Percentiles rank a stretch among this genome's conserved stretches.
phyloP scores from a whole-genome alignment of 2,113 vertebrate genomes.

The Zosterops hypoxanthus region DNA sequence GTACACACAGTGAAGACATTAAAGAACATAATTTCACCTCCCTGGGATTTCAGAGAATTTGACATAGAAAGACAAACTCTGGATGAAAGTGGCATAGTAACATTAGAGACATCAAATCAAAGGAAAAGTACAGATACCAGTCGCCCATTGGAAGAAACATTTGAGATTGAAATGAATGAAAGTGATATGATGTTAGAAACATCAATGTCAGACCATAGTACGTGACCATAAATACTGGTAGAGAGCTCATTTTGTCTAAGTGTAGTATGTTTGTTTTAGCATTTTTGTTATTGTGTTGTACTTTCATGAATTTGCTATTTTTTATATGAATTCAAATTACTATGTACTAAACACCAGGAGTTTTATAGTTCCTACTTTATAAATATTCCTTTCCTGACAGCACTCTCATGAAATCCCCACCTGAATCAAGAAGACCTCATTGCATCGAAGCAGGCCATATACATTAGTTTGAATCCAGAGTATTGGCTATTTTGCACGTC shows the following conservation, averaged over 20 bases:
- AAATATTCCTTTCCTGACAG: neutral
- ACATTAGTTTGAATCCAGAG: neutral
- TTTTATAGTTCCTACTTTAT: neutral
- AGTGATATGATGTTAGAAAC: constrained; percentile 98
- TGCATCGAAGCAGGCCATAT: accelerated
- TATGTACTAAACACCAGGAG: neutral
- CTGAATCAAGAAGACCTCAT: neutral
- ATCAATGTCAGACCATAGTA: constrained; percentile 94
- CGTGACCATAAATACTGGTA: constrained; percentile 65
- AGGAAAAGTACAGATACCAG: constrained; percentile 86
- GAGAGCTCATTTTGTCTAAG: neutral
- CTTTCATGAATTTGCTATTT: constrained; percentile 58
- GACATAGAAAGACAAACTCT: constrained; percentile 82
- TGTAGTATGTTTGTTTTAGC: constrained; percentile 32
- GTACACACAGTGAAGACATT: constrained; percentile 89
- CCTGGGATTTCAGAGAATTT: constrained; percentile 82
- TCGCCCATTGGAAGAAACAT: constrained; percentile 84
- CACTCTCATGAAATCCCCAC: neutral
- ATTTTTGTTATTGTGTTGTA: constrained; percentile 55
- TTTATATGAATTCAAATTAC: constrained; percentile 33
- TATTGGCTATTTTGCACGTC: neutral
- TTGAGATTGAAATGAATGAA: constrained; percentile 98
- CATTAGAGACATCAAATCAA: constrained; percentile 82
- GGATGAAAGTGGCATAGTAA: constrained; percentile 84
- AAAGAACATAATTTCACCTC: constrained; percentile 92